Evolutionary conservation across 2,797 vertebrate genomes (phyloP).

Genomic region (Sus cebifrons): DNA sequence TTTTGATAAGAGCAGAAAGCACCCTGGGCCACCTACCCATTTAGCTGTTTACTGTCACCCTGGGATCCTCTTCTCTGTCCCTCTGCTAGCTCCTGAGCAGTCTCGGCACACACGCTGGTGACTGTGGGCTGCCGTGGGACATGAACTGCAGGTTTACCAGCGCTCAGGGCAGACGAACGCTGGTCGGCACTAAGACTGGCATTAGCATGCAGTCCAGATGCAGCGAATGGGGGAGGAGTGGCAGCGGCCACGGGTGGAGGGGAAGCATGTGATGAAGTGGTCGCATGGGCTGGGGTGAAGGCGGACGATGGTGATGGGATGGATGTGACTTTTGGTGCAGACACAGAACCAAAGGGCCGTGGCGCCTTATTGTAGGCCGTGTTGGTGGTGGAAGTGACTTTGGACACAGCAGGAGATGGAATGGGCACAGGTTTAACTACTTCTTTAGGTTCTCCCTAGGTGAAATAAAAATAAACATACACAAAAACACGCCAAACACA

Average conservation of each 20-base stretch:
- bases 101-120: conserved; percentile 93
- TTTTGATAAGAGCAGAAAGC: conserved; percentile 81
- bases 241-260: conserved; percentile 86
- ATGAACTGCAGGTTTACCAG: conserved; percentile 93
- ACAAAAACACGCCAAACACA: conserved; percentile 91
- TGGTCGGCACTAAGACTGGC: conserved; percentile 91
- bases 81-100: conserved; percentile 94
- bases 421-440: conserved; percentile 98
- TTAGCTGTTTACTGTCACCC: conserved; percentile 94
- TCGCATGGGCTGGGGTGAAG: conserved; percentile 94
- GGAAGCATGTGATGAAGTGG: conserved; percentile 89
- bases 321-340: conserved; percentile 94
- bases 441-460: conserved; percentile 95
- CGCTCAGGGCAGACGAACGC: conserved; percentile 87
- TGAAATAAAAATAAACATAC: conserved; percentile 89
- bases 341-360: conserved; percentile 95
- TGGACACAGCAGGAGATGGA: conserved; percentile 92
- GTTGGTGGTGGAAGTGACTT: conserved; percentile 90
- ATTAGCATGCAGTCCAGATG: conserved; percentile 90
- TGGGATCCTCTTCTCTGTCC: conserved; percentile 95
- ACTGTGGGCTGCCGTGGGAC: conserved; percentile 94
- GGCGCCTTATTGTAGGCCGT: conserved; percentile 97
- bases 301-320: conserved; percentile 98
- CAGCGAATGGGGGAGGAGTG: conserved; percentile 88
- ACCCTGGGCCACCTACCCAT: conserved; percentile 94